Base-by-base conservation (phyloP, 1,140 invertebrate species). In the Drosophila yakuba region DNA sequence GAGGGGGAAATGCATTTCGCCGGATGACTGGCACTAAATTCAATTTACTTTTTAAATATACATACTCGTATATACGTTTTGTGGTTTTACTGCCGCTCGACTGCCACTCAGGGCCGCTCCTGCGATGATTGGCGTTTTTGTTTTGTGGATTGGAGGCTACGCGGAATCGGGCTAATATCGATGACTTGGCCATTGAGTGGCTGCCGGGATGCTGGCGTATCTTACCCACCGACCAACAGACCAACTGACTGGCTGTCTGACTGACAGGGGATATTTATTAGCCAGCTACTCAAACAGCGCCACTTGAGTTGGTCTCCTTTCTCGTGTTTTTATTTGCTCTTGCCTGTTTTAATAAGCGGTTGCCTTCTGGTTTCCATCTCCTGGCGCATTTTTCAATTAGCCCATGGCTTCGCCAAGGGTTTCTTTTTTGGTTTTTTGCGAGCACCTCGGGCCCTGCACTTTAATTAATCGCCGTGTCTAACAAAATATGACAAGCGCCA, bases 401-500 rank as follows among this genome's bases (percentile, higher is more conserved):
- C 80, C 77, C 51, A 58, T 15, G 23, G 61, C 43, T 58, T 45
- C 32, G 23, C 59, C 44, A 50, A 45, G 47, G 25, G 74, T 73
- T 64, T 52, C 66, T 45, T 12, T 10, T 38, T 11, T 38, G 12
- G 17, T 38, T 38, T 38, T 38, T 38, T 57, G 59, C 47, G 38
- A 41, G 50, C 44, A 43, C 61, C 58, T 43, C 48, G 50, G 62
- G 68, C 32, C 62, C 78, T 72, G 79, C 80, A 88, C 84, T 88
- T 88, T 88, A 88, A 88, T 88, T 89, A 88, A 88, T 88, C 84
- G 83, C 73, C 84, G 84, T 89, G 84, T 80, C 85, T 89, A 90
- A 90, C 85, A 89, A 89, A 89, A 89, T 89, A 89, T 89, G 84
- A 90, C 84, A 89, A 89, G 84, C 80, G 84, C 80, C 85, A 89